Base-by-base conservation (phyloP, 2,797 vertebrate genomes). In the Decapterus maruadsi region DNA sequence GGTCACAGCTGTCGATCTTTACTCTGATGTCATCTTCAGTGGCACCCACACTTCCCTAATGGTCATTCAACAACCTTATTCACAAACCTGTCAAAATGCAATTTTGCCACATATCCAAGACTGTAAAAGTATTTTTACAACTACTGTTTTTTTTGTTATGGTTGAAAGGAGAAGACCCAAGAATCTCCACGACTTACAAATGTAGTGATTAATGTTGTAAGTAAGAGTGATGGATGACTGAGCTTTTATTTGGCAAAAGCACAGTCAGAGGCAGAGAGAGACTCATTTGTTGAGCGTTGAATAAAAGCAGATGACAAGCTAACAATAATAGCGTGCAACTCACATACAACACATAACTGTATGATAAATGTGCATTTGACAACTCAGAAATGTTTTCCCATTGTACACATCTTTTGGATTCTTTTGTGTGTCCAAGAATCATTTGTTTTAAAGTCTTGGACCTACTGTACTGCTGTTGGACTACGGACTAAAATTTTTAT, bases 111-210 rank as follows among this genome's bases (percentile, higher is more conserved):
- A 43, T 43, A 43, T 50, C 8, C 48, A 20, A n/a, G 48, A 20
- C 19, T 50, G 8, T 19, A 50, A 20, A 50, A 20, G 4, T 10
- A 5, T 51, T 50, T 50, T 50, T 19, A 48, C 2, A 19, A 48
- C 45, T 19, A 16, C 45, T 17, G 17, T 46, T 16, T 2, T 17
- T 17, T 48, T 48, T 22, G 26, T 26, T 34, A 4, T 53, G 1
- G 13, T 13, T 53, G 12, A 53, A 22, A 26, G 20, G 3, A 13
- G 11, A 6, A 12, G 20, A 13, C 1, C 10, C n/a, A 51, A 50
- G 19, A 20, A 45, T 46, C 22, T 45, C 40, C 26, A 55, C 22
- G 16, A 38, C 56, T 65, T 58, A 31, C 40, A 43, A 65, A 74
- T 42, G 9, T 2, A 4, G 1, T 29, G 34, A 66, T 60, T 54